Percentiles rank a stretch among this genome's conserved stretches.
Conservation (phyloP, 2,797 vertebrate species). For the Helicolenus hilgendorfi region DNA sequence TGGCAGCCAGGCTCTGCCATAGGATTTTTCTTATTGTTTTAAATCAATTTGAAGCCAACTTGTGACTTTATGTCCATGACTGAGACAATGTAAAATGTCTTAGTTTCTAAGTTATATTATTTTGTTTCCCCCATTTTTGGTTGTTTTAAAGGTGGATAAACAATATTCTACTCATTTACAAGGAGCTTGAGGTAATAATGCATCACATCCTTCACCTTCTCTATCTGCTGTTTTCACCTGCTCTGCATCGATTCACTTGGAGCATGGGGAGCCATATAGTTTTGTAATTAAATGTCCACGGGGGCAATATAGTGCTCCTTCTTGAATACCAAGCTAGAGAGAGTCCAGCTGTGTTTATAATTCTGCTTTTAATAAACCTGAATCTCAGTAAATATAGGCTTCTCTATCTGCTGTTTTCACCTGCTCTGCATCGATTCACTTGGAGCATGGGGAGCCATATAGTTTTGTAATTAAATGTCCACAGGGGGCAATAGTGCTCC, state of each 20-base stretch:
- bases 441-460: background rate
- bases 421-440: background rate
- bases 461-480: slow-evolving; percentile 44
- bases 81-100: background rate
- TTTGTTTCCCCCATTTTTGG: background rate
- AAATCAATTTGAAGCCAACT: background rate
- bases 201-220: background rate
- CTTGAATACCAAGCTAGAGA: background rate
- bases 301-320: slow-evolving; percentile 72
- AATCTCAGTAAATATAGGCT: background rate
- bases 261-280: background rate
- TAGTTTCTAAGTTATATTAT: background rate
- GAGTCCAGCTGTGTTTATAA: background rate
- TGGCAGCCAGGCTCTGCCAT: background rate
- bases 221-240: background rate
- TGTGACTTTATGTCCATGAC: background rate
- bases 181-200: background rate
- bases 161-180: background rate
- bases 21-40: background rate
- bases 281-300: slow-evolving; percentile 59
- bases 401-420: background rate
- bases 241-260: background rate
- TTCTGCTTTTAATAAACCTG: background rate
- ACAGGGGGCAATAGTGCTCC: slow-evolving; percentile 76
- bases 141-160: background rate